These are phyloP conservation scores for Nerophis lumbriciformis DNA, from an alignment of 2,113 vertebrate species.

Conservation along the genomic window DNA sequence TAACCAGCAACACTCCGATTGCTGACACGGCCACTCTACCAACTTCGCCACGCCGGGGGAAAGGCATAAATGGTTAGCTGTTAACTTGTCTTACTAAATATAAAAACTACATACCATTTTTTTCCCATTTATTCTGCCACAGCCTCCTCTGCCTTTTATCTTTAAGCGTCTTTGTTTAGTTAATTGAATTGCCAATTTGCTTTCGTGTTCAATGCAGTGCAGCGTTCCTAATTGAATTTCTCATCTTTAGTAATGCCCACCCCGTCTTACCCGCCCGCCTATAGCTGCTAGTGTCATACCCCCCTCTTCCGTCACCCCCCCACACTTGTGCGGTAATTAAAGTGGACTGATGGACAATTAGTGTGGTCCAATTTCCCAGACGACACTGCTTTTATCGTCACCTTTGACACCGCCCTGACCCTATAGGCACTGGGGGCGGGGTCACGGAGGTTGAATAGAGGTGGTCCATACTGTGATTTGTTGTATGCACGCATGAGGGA, in stretches of 20 bases:
- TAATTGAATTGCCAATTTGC: slow-evolving; percentile 62
- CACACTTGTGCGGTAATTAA: slow-evolving; percentile 59
- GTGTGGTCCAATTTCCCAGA: slow-evolving; percentile 64
- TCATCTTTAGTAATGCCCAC: slow-evolving; percentile 6
- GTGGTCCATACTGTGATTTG: slow-evolving; percentile 28
- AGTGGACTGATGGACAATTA: slow-evolving; percentile 70
- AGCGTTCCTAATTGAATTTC: slow-evolving; percentile 70
- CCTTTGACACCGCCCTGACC: slow-evolving; percentile 52
- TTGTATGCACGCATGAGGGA: slow-evolving; percentile 23
- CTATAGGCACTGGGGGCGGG: not conserved
- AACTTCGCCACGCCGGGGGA: no score
- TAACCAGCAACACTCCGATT: no score
- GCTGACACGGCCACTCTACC: no score
- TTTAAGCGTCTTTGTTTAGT: slow-evolving; percentile 51
- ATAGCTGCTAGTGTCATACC: slow-evolving; percentile 48
- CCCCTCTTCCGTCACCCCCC: slow-evolving; percentile 35
- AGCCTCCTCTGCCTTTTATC: slow-evolving; percentile 10
- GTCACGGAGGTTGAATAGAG: slow-evolving; percentile 16
- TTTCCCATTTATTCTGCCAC: no score
- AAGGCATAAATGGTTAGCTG: no score
- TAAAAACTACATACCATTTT: not conserved
- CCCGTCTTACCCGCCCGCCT: slow-evolving; percentile 12
- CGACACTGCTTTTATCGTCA: slow-evolving; percentile 51
- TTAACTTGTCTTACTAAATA: not conserved
- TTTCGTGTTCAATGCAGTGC: slow-evolving; percentile 59